Conservation (phyloP, 2,113 vertebrate genomes). For the Drymodes brunneopygia region DNA sequence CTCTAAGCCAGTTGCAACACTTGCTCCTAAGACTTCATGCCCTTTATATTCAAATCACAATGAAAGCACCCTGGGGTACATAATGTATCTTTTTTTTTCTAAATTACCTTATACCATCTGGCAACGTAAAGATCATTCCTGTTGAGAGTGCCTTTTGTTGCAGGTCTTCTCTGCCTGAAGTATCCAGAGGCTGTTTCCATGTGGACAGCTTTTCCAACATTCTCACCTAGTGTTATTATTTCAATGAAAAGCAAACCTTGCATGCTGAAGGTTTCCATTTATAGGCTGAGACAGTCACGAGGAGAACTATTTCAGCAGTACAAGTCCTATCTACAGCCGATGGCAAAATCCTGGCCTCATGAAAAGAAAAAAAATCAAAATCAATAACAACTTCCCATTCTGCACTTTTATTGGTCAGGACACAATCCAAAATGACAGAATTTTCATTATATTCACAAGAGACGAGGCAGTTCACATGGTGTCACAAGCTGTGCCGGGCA, state of each 20-base stretch:
- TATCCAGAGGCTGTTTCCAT: conserved; percentile 4
- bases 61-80: background rate
- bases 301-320: background rate
- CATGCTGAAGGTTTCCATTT: background rate
- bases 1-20: background rate
- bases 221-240: background rate
- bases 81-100: background rate
- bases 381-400: background rate
- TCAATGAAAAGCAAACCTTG: background rate
- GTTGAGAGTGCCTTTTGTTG: background rate
- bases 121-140: background rate
- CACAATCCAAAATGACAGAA: background rate
- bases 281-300: background rate
- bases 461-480: fast-evolving
- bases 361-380: background rate
- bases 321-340: background rate
- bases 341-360: background rate
- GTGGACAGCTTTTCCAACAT: background rate
- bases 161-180: background rate
- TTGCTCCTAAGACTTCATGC: background rate
- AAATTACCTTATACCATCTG: conserved; percentile 14
- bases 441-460: background rate
- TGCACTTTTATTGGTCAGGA: background rate
- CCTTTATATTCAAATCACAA: background rate
- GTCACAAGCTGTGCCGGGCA: background rate